Percentiles rank a stretch among this genome's conserved stretches.
Evolutionary conservation across 2,888 invertebrate species (phyloP).

Genomic region (Synergus laeviventris): DNA sequence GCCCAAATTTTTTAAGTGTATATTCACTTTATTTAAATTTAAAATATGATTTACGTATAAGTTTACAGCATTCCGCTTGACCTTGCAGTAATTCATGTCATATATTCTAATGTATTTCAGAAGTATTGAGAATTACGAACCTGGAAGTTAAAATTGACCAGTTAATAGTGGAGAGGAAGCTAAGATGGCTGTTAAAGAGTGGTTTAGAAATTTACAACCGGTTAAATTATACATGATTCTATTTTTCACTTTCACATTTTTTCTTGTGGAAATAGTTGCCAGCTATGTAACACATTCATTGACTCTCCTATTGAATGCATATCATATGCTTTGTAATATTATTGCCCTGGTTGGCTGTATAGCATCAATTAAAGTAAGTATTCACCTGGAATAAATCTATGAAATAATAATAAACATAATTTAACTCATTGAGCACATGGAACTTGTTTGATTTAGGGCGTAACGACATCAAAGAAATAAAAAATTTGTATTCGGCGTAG

Average conservation of each 20-base stretch:
- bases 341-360: constrained; percentile 90
- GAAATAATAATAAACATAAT: too few relatives aligned
- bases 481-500: too few relatives aligned
- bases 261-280: constrained; percentile 88
- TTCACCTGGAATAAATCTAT: too few relatives aligned
- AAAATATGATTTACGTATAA: too few relatives aligned
- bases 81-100: background rate
- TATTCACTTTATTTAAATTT: too few relatives aligned
- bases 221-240: constrained; percentile 86
- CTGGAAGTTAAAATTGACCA: background rate
- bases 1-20: too few relatives aligned
- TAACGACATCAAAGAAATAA: too few relatives aligned
- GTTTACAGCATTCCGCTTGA: too few relatives aligned
- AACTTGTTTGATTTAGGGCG: too few relatives aligned
- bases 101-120: background rate
- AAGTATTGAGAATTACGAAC: background rate
- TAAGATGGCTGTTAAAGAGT: constrained; percentile 87
- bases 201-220: constrained; percentile 85
- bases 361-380: constrained; percentile 84
- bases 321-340: constrained; percentile 96
- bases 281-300: constrained; percentile 94
- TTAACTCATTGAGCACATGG: too few relatives aligned
- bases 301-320: constrained; percentile 93
- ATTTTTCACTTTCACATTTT: constrained; percentile 84
- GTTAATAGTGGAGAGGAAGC: background rate